A percentile compares a stretch with the other conserved stretches of the same genome.
phyloP scores from a whole-genome alignment of 2,113 vertebrate species.

The Clarias batrachus region DNA sequence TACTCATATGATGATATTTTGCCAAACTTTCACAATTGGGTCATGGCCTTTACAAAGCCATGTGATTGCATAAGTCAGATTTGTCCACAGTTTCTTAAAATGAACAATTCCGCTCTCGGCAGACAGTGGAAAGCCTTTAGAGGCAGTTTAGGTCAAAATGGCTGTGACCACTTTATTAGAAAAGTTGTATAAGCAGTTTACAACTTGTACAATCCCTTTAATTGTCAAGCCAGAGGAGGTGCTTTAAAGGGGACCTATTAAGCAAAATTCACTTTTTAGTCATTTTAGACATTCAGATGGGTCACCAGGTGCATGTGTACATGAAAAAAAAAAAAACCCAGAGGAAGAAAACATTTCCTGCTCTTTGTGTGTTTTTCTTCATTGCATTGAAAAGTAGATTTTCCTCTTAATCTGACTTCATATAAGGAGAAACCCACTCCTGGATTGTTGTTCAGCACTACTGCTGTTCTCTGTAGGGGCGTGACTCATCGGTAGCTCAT shows the following conservation, averaged over 20 bases:
- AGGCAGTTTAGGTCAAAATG: constrained; percentile 18
- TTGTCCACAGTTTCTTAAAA: constrained; percentile 46
- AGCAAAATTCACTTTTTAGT: too few species aligned
- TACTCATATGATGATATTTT: constrained; percentile 28
- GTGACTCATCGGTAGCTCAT: too few species aligned
- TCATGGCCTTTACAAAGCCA: constrained; percentile 14
- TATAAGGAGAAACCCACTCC: too few species aligned
- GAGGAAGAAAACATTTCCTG: too few species aligned
- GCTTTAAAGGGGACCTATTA: background rate
- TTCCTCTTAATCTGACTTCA: too few species aligned
- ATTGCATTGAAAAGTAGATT: too few species aligned
- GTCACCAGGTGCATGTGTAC: too few species aligned
- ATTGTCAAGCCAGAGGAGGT: background rate
- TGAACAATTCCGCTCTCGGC: background rate
- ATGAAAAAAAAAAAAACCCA: too few species aligned
- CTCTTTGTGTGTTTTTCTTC: too few species aligned
- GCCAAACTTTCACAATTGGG: constrained; percentile 52
- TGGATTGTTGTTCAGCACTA: too few species aligned
- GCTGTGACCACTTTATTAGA: background rate
- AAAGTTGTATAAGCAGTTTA: background rate
- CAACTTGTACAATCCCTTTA: background rate
- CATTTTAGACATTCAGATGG: too few species aligned
- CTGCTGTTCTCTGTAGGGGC: too few species aligned
- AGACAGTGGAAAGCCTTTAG: background rate
- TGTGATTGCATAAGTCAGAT: constrained; percentile 43